A percentile compares a stretch with the other conserved stretches of the same genome.
phyloP scores from a whole-genome alignment of 2,797 vertebrate species.

The Schizothorax lantsangensis region DNA sequence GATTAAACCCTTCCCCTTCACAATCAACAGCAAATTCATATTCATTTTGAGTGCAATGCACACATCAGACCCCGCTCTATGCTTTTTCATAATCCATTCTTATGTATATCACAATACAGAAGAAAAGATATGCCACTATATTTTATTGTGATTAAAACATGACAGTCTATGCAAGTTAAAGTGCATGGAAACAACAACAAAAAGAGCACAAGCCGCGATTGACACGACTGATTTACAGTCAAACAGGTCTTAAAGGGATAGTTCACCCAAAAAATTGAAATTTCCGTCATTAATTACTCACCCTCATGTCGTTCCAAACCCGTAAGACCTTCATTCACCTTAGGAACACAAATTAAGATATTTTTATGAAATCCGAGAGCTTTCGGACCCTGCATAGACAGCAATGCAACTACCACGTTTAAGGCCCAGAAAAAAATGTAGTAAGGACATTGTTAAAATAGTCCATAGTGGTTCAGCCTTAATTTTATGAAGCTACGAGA shows the following conservation, averaged over 20 bases:
- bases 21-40: neutral
- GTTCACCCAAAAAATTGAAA: no score
- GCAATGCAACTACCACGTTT: no score
- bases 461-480: no score
- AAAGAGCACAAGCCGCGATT: neutral
- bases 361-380: no score
- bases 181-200: neutral
- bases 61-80: neutral
- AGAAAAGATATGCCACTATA: neutral
- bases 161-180: neutral
- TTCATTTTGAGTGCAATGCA: neutral
- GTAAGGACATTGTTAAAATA: no score
- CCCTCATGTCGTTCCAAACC: no score
- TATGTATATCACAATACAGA: neutral
- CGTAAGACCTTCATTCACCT: no score
- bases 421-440: no score
- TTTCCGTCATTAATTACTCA: no score
- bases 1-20: neutral
- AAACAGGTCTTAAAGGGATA: neutral
- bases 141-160: neutral
- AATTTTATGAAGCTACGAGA: no score
- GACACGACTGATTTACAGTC: neutral
- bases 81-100: neutral
- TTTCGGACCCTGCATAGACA: no score
- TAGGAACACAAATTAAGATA: no score